Base-by-base conservation (phyloP, 2,888 invertebrate genomes). In the Agapetus fuscipes region DNA sequence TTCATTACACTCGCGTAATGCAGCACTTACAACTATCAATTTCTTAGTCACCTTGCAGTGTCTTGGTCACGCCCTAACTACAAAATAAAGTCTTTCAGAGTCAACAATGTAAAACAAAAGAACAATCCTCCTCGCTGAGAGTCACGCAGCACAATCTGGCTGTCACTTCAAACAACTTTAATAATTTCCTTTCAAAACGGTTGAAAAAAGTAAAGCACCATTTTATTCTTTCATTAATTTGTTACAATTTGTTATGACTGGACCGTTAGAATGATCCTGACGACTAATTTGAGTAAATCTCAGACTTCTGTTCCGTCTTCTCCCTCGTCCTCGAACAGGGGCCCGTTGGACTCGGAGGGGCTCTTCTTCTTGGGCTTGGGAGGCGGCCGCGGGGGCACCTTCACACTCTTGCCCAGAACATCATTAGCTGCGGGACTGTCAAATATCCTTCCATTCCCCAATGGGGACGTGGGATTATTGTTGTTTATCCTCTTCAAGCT, bases 291-390 rank as follows among this genome's bases (percentile, higher is more conserved):
- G 50, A 61, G 59, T 59, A 57, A 59, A 52, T 64, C 66, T 73
- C 79, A 85, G 71, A 88, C 88, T 71, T 88, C 88, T 52, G 88
- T 88, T 49, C 88, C 88, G 52, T 88, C 87, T 57, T 88, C 88
- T 17, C 86, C 85, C 62, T 88, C 88, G 58, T 88, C 88, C 58
- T 88, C 87, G 56, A 86, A 87, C 47, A 87, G 62, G 43, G 86
- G 85, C 51, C 84, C 84, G 52, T 72, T 78, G 43, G 66, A 58
- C 50, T 68, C 73, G 3, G 80, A 71, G 35, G 72, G 72, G 11
- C 76, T 71, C 51, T 81, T 78, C 71, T 85, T 86, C 63, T 84
- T 86, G 35, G 85, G 85, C 52, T 85, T 85, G 17, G 86, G 86
- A 9, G 87, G 87, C 31, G 86, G 86, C 53, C 84, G 72, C 2